Conservation (phyloP, 2,797 vertebrate genomes). For the Dermochelys coriacea region DNA sequence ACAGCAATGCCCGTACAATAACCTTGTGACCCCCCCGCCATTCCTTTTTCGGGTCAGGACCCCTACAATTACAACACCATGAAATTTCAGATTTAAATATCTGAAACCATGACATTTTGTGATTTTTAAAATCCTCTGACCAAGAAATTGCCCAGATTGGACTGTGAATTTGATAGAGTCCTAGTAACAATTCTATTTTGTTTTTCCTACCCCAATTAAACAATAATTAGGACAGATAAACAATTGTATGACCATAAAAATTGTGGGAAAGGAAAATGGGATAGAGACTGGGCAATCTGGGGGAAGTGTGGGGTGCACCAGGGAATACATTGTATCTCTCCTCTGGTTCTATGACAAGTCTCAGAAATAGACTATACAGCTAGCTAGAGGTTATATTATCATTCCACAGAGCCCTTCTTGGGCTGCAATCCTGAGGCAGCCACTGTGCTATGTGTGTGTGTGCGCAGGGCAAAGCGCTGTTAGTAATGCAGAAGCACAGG, state of each 20-base stretch:
- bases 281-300: neutral
- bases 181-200: neutral
- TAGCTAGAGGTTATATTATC: neutral
- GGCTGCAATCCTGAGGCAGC: neutral
- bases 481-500: neutral
- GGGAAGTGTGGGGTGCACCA: neutral
- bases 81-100: too few species aligned
- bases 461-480: neutral
- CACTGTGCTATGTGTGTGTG: neutral
- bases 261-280: neutral
- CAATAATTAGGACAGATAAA: neutral
- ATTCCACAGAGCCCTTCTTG: neutral
- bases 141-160: too few species aligned
- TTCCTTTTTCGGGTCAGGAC: too few species aligned
- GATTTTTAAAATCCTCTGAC: too few species aligned
- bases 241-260: neutral
- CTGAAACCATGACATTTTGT: too few species aligned
- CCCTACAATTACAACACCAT: too few species aligned
- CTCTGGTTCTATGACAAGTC: neutral
- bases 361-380: neutral
- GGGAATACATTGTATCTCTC: rapidly evolving
- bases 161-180: too few species aligned
- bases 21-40: too few species aligned
- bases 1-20: too few species aligned
- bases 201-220: neutral